These are phyloP conservation scores for Mythimna albipuncta DNA, from an alignment of 2,888 invertebrate species.

Conservation along the genomic window DNA sequence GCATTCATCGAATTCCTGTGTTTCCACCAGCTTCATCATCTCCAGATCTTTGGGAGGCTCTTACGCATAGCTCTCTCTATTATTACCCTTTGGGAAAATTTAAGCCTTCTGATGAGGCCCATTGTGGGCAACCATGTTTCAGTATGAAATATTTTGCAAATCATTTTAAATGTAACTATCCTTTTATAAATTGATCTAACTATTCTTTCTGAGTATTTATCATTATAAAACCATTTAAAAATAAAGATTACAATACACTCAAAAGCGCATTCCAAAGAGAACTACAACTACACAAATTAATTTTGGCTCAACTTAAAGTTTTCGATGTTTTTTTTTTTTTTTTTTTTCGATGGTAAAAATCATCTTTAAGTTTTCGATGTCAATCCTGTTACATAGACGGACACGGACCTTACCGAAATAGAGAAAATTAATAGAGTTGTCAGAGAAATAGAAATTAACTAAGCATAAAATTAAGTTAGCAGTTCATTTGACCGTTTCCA, in stretches of 20 bases:
- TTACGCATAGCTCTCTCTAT: no score
- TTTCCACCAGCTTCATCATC: no score
- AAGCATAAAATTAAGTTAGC: slow-evolving; percentile 30
- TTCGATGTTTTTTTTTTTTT: no score
- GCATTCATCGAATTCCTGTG: no score
- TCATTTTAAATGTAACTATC: background rate
- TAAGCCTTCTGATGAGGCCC: no score
- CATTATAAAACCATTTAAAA: background rate
- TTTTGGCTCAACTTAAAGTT: slow-evolving; percentile 11
- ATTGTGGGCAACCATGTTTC: background rate
- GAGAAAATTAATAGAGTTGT: slow-evolving; percentile 28
- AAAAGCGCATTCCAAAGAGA: background rate
- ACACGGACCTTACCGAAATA: background rate
- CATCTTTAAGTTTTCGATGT: no score
- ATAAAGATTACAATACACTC: background rate
- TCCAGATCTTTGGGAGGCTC: no score
- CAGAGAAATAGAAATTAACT: slow-evolving; percentile 21
- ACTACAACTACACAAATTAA: slow-evolving; percentile 4
- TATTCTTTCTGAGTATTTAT: no score
- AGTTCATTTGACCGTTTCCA: slow-evolving; percentile 33
- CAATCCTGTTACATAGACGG: slow-evolving; percentile 1
- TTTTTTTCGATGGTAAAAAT: no score
- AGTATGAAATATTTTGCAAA: background rate
- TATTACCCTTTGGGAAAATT: no score
- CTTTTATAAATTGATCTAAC: no score